A percentile compares a stretch with the other conserved stretches of the same genome.
Evolutionary conservation across 1,140 invertebrate genomes (phyloP).

Genomic region (Delia radicum): DNA sequence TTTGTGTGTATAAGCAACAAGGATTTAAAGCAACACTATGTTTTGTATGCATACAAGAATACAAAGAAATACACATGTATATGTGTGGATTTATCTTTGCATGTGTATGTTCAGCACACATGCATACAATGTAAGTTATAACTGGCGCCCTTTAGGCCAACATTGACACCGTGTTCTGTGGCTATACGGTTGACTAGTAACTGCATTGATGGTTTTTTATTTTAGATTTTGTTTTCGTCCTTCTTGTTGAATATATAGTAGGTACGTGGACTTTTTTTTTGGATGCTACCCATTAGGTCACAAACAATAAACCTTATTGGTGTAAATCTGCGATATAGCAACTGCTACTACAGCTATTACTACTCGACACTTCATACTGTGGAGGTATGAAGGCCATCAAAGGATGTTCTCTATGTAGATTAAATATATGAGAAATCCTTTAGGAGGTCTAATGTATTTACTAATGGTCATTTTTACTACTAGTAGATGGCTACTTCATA

Average conservation of each 20-base stretch:
- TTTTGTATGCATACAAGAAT: background rate
- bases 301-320: background rate
- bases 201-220: slow-evolving; percentile 1
- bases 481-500: background rate
- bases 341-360: background rate
- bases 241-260: background rate
- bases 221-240: background rate
- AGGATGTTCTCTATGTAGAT: background rate
- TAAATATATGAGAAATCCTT: background rate
- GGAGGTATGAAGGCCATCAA: background rate
- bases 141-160: slow-evolving; percentile 22
- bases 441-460: slow-evolving; percentile 10
- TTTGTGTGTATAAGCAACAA: background rate
- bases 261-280: background rate
- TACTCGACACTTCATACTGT: background rate
- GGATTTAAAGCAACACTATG: slow-evolving; percentile 13
- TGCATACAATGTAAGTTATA: slow-evolving; percentile 10
- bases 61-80: background rate
- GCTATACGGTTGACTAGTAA: slow-evolving; percentile 15
- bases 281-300: slow-evolving; percentile 4
- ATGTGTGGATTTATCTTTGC: background rate
- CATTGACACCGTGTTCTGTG: slow-evolving; percentile 21
- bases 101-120: background rate
- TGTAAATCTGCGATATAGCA: slow-evolving; percentile 9
- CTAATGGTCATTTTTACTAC: slow-evolving; percentile 16